These are phyloP conservation scores for Cassiopea andromeda DNA, from an alignment of 30 jellyfish, hydroid and myxozoan species.

Conservation along the genomic window DNA sequence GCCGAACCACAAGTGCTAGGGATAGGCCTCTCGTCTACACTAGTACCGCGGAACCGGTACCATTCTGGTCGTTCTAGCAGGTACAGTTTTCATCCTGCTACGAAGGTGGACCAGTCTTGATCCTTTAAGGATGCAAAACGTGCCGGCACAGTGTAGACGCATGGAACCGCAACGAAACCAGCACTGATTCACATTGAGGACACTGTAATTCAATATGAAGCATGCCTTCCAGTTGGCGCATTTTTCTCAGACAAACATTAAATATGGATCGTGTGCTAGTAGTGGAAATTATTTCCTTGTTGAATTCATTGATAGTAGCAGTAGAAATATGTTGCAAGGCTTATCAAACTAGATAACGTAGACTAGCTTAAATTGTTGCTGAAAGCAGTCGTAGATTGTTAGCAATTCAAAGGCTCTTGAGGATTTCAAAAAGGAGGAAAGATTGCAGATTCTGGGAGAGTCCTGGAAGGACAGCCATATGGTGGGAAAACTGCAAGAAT, in stretches of 20 bases:
- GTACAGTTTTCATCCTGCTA: neutral
- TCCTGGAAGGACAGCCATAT: slow-evolving; percentile 25
- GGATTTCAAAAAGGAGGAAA: neutral
- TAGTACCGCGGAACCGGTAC: neutral
- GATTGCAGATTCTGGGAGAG: slow-evolving; percentile 26
- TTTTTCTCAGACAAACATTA: too few relatives aligned
- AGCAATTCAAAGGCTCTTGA: neutral
- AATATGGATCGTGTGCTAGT: too few relatives aligned
- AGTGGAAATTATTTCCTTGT: too few relatives aligned
- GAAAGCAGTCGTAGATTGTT: neutral
- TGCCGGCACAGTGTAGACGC: neutral
- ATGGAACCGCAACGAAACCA: neutral
- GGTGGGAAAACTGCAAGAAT: slow-evolving; percentile 38
- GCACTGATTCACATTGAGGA: neutral
- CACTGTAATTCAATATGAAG: too few relatives aligned
- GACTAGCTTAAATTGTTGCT: neutral
- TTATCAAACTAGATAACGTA: neutral
- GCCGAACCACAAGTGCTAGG: neutral
- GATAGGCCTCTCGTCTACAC: slow-evolving; percentile 16
- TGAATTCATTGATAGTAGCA: too few relatives aligned
- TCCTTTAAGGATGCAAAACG: neutral
- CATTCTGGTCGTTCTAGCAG: neutral
- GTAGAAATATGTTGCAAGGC: too few relatives aligned
- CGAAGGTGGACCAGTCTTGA: neutral
- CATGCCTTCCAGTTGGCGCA: too few relatives aligned